Evolutionary conservation across 2,797 vertebrate genomes (phyloP).

Genomic region (Chelonia mydas): DNA sequence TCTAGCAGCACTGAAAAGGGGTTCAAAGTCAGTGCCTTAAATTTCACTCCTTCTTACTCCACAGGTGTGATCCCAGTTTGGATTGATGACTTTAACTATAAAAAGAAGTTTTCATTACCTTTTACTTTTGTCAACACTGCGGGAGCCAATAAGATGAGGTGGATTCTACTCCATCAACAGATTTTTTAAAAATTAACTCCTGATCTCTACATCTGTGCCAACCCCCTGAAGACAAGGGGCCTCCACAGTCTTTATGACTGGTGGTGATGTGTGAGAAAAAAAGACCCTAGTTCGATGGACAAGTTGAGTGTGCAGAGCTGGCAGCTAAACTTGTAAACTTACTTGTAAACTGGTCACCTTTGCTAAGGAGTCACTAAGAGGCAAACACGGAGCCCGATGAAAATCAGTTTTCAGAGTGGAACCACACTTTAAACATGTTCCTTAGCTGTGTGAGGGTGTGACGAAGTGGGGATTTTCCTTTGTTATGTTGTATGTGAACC

Average conservation of each 20-base stretch:
- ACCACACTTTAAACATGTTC: conserved; percentile 15
- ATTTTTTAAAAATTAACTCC: not conserved
- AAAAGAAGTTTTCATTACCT: not conserved
- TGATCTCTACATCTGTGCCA: not conserved
- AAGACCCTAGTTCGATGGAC: not conserved
- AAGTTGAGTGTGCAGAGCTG: not conserved
- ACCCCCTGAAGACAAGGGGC: not conserved
- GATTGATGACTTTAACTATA: not conserved
- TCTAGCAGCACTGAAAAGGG: conserved; percentile 20
- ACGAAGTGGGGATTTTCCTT: no score
- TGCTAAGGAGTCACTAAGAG: not conserved
- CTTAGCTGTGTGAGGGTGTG: not conserved
- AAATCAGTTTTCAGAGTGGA: conserved; percentile 29
- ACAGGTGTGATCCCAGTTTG: not conserved
- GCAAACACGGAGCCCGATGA: conserved; percentile 11
- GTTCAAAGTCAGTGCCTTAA: not conserved
- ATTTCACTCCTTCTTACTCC: not conserved
- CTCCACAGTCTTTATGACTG: conserved; percentile 8
- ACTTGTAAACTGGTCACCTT: not conserved
- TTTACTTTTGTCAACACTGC: not conserved
- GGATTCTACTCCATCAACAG: not conserved
- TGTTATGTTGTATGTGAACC: no score
- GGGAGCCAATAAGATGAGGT: not conserved
- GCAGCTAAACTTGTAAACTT: not conserved
- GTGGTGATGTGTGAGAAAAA: not conserved